A percentile compares a stretch with the other conserved stretches of the same genome.
Conservation (phyloP, 1,140 invertebrate species). For the Drosophila pruinosa region DNA sequence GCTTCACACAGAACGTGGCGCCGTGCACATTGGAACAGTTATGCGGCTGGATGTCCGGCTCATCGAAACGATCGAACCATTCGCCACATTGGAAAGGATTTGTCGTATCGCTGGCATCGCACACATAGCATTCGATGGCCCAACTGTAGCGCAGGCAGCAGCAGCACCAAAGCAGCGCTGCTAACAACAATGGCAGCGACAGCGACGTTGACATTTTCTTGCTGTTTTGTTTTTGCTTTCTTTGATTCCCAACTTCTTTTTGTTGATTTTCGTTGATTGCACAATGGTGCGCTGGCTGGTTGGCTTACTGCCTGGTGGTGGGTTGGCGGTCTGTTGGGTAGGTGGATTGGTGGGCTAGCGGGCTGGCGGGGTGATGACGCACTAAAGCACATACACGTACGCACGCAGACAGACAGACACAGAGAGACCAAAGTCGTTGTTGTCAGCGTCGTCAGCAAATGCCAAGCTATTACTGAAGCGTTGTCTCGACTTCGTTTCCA, state of each 20-base stretch:
- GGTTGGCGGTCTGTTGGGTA: too few relatives aligned
- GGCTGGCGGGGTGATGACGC: constrained; percentile 18
- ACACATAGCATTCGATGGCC: constrained; percentile 93
- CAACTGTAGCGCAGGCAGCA: constrained; percentile 8
- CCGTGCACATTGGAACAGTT: constrained; percentile 91
- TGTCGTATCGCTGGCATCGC: constrained; percentile 90
- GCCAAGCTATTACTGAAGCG: constrained; percentile 74
- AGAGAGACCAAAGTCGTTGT: constrained; percentile 9
- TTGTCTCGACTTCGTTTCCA: constrained; percentile 64
- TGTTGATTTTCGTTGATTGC: constrained; percentile 16
- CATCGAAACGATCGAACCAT: constrained; percentile 87
- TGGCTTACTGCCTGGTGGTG: not conserved
- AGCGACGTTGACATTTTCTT: constrained; percentile 7
- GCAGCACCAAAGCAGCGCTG: constrained; percentile 1
- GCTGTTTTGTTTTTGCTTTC: constrained; percentile 10
- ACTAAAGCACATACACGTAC: constrained; percentile 9
- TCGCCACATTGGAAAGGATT: constrained; percentile 95
- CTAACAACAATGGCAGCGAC: not conserved
- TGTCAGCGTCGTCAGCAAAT: constrained; percentile 73
- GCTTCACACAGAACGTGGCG: constrained; percentile 96
- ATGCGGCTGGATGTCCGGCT: constrained; percentile 87
- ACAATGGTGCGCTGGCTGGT: constrained; percentile 22
- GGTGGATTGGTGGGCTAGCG: not conserved
- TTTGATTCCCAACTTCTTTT: constrained; percentile 2
- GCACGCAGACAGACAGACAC: not conserved